A percentile compares a stretch with the other conserved stretches of the same genome.
Evolutionary conservation across 2,797 vertebrate species (phyloP).

Genomic region (Margarornis squamiger): DNA sequence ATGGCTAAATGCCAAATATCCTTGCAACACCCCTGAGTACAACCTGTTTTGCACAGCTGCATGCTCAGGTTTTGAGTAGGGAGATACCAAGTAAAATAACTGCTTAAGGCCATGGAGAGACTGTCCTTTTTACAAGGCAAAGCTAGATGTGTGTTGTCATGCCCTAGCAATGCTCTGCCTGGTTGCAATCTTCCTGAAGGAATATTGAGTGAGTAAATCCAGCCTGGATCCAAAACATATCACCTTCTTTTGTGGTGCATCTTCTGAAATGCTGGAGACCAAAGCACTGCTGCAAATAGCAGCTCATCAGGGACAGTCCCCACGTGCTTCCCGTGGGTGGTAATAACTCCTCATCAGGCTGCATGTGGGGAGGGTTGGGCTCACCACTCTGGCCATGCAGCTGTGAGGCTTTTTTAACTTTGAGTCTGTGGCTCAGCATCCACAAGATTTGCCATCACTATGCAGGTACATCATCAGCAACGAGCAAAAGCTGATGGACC

Average conservation of each 20-base stretch:
- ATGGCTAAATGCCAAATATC: neutral
- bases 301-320: neutral
- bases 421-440: neutral
- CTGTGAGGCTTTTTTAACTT: neutral
- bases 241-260: neutral
- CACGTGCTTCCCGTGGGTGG: accelerated
- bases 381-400: neutral
- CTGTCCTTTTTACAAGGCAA: neutral
- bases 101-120: neutral
- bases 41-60: neutral
- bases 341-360: neutral
- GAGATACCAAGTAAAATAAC: neutral
- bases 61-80: neutral
- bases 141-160: neutral
- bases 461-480: accelerated
- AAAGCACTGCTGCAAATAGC: neutral
- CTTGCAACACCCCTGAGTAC: neutral
- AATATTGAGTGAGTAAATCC: neutral
- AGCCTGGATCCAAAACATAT: neutral
- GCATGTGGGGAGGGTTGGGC: accelerated
- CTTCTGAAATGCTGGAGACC: neutral
- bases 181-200: neutral
- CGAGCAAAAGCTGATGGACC: neutral
- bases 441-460: neutral
- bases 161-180: neutral